These are phyloP conservation scores for Chinchilla lanigera DNA, from an alignment of 2,113 vertebrate genomes.

Conservation along the genomic window DNA sequence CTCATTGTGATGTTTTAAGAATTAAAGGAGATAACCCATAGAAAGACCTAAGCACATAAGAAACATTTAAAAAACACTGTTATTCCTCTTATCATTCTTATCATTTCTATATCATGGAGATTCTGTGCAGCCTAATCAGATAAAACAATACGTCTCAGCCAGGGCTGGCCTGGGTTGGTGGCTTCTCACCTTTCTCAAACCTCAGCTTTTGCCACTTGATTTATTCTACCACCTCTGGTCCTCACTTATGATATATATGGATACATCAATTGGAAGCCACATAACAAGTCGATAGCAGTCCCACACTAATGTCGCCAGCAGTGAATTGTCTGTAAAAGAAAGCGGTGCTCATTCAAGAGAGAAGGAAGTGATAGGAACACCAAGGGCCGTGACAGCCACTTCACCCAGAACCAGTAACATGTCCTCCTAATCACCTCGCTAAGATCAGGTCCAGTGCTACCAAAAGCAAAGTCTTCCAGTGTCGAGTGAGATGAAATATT, in stretches of 20 bases:
- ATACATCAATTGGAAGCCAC: slow-evolving; percentile 39
- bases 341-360: background rate
- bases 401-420: background rate
- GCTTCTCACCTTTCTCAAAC: background rate
- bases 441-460: background rate
- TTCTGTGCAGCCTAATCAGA: background rate
- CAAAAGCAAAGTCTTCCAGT: background rate
- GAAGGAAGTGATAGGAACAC: background rate
- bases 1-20: background rate
- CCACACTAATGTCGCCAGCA: slow-evolving; percentile 21
- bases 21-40: background rate
- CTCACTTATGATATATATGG: background rate
- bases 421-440: background rate
- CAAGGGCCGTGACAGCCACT: background rate
- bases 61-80: background rate
- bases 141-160: background rate
- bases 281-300: slow-evolving; percentile 44
- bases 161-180: background rate
- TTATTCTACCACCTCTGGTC: background rate
- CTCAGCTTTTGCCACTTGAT: slow-evolving; percentile 23
- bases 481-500: slow-evolving; percentile 6
- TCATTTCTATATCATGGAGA: background rate
- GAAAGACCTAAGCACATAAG: background rate
- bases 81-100: background rate
- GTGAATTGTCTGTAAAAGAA: slow-evolving; percentile 15